phyloP scores from a whole-genome alignment of 2,888 invertebrate genomes.

The Cheilosia urbana region DNA sequence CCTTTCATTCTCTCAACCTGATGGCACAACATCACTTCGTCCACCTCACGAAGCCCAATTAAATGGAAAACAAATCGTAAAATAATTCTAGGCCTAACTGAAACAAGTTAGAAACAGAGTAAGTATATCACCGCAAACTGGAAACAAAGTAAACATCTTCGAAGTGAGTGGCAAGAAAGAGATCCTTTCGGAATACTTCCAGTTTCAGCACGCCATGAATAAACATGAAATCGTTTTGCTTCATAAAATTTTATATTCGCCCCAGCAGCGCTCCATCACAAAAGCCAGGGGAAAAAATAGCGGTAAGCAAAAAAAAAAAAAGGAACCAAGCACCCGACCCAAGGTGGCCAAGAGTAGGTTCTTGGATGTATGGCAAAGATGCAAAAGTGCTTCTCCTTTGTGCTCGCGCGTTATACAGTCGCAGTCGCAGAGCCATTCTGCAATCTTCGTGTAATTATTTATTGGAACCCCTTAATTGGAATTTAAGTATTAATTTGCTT shows the following conservation, averaged over 20 bases:
- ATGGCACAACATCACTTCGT: background rate
- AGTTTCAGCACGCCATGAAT: constrained; percentile 67
- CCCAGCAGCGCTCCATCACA: constrained; percentile 59
- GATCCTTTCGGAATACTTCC: constrained; percentile 44
- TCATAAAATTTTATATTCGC: constrained; percentile 72
- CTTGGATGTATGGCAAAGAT: constrained; percentile 44
- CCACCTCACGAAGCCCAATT: constrained; percentile 54
- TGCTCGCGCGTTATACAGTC: constrained; percentile 23
- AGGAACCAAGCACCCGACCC: constrained; percentile 12
- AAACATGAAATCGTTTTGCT: constrained; percentile 67
- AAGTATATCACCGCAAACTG: constrained; percentile 61
- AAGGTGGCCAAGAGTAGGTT: constrained; percentile 25
- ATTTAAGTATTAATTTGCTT: constrained; percentile 74
- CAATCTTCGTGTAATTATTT: constrained; percentile 74
- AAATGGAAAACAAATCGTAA: constrained; percentile 66
- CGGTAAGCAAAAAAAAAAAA: background rate
- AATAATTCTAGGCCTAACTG: constrained; percentile 43
- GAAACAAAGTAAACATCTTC: constrained; percentile 56
- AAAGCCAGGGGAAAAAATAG: background rate
- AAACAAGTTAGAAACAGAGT: constrained; percentile 32
- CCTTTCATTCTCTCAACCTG: constrained; percentile 5
- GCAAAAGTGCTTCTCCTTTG: constrained; percentile 66
- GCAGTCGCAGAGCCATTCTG: constrained; percentile 39
- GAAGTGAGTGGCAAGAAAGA: constrained; percentile 10
- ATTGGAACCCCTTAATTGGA: constrained; percentile 73